phyloP scores from a whole-genome alignment of 2,888 invertebrate genomes.

The Notodonta ziczac region DNA sequence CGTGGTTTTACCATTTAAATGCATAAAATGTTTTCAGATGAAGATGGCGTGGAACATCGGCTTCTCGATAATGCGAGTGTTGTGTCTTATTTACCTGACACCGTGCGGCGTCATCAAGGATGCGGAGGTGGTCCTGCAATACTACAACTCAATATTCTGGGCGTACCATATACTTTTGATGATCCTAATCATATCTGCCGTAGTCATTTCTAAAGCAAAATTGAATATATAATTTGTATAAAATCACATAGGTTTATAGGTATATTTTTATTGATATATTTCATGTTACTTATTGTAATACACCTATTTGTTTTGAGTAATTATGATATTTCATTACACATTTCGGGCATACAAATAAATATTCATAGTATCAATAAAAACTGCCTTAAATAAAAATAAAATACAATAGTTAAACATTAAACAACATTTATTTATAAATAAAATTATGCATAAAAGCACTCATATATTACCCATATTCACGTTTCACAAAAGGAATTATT shows the following conservation, averaged over 20 bases:
- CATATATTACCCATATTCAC: slow-evolving; percentile 10
- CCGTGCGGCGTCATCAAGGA: slow-evolving; percentile 66
- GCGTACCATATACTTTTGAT: slow-evolving; percentile 64
- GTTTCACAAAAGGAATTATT: neutral
- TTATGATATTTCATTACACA: too few species aligned
- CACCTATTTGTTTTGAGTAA: too few species aligned
- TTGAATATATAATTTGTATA: neutral
- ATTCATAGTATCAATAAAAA: too few species aligned
- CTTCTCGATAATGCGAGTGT: slow-evolving; percentile 71
- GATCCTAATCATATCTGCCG: slow-evolving; percentile 49
- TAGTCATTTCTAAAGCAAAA: slow-evolving; percentile 37
- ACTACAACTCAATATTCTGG: slow-evolving; percentile 77
- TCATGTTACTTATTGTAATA: too few species aligned
- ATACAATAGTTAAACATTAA: slow-evolving; percentile 13
- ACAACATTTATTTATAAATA: slow-evolving; percentile 24
- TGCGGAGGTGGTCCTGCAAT: slow-evolving; percentile 47
- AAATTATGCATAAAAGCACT: slow-evolving; percentile 20
- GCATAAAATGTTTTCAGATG: slow-evolving; percentile 69
- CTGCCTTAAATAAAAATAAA: neutral
- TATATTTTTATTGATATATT: too few species aligned
- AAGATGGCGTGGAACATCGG: slow-evolving; percentile 83
- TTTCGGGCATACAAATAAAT: too few species aligned
- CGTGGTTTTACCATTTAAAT: too few species aligned
- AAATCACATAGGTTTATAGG: neutral
- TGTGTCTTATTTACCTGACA: slow-evolving; percentile 71